These are phyloP conservation scores for Neodiprion virginianus DNA, from an alignment of 1,140 invertebrate species.

Conservation along the genomic window DNA sequence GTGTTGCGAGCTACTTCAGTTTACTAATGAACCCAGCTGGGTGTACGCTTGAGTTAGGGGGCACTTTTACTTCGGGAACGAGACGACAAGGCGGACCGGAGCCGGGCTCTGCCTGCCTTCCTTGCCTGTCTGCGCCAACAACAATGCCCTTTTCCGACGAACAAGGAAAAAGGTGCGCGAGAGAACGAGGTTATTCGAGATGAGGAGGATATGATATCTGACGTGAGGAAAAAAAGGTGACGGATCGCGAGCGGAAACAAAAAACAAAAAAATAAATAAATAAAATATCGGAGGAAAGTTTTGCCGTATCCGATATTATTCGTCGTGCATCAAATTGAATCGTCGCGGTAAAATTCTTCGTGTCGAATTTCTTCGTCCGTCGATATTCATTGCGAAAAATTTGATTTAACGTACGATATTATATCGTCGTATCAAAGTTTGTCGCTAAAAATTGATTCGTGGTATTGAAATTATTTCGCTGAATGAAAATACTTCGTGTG, in stretches of 20 bases:
- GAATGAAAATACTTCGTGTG: too few relatives aligned
- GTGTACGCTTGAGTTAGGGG: conserved; percentile 43
- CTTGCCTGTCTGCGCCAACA: conserved; percentile 23
- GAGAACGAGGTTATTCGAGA: neutral
- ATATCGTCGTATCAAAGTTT: too few relatives aligned
- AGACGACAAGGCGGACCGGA: neutral
- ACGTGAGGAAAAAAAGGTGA: conserved; percentile 1
- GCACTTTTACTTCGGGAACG: conserved; percentile 50
- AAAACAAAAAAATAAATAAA: conserved; percentile 8
- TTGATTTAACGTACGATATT: too few relatives aligned
- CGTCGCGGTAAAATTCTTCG: too few relatives aligned
- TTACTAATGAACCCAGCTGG: conserved; percentile 57
- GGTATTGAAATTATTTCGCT: too few relatives aligned
- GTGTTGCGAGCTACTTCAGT: conserved; percentile 47
- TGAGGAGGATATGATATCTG: conserved; percentile 9
- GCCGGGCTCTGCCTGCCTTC: conserved; percentile 12
- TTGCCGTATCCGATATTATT: too few relatives aligned
- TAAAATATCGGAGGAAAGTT: too few relatives aligned
- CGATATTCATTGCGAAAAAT: too few relatives aligned
- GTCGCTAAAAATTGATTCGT: too few relatives aligned
- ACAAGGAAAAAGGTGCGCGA: conserved; percentile 14
- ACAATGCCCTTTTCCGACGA: conserved; percentile 18
- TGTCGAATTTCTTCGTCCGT: too few relatives aligned
- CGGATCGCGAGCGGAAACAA: neutral
- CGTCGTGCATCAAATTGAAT: too few relatives aligned